Conservation (phyloP, 2,113 vertebrate species). For the Labeo rohita region DNA sequence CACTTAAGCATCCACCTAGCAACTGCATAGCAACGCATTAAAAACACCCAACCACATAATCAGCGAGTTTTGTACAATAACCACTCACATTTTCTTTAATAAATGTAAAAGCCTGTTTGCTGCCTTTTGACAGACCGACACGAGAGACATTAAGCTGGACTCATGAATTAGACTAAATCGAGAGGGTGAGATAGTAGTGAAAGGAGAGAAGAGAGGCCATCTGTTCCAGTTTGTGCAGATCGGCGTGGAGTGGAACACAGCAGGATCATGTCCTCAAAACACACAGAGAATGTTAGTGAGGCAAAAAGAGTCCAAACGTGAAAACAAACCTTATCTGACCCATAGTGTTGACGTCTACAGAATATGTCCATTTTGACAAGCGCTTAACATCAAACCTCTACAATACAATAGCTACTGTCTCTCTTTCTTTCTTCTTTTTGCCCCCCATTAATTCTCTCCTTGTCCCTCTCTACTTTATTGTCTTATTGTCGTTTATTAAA, state of each 20-base stretch:
- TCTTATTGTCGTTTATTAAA: neutral
- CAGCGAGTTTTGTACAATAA: neutral
- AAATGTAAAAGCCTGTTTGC: neutral
- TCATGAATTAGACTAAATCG: slow-evolving; percentile 35
- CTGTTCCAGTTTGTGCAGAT: slow-evolving; percentile 49
- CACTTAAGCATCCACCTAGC: neutral
- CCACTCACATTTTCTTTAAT: neutral
- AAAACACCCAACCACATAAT: neutral
- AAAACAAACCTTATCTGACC: slow-evolving; percentile 46
- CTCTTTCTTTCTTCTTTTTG: neutral
- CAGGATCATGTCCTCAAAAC: slow-evolving; percentile 46
- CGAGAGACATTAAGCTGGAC: neutral
- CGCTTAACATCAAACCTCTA: neutral
- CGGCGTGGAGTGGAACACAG: slow-evolving; percentile 49
- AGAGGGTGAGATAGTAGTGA: slow-evolving; percentile 27
- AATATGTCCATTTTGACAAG: slow-evolving; percentile 16
- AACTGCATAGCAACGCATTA: neutral
- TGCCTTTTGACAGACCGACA: neutral
- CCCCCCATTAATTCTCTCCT: neutral
- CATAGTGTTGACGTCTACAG: neutral
- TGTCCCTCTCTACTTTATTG: neutral
- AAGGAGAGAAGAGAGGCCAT: slow-evolving; percentile 41
- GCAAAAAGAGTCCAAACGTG: slow-evolving; percentile 43
- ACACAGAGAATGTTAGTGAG: neutral
- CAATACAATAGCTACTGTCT: neutral